Evolutionary conservation across 2,888 invertebrate genomes (phyloP), one percentile per base, ranked within the genome.

Genomic region (Tetragonula carbonaria): DNA sequence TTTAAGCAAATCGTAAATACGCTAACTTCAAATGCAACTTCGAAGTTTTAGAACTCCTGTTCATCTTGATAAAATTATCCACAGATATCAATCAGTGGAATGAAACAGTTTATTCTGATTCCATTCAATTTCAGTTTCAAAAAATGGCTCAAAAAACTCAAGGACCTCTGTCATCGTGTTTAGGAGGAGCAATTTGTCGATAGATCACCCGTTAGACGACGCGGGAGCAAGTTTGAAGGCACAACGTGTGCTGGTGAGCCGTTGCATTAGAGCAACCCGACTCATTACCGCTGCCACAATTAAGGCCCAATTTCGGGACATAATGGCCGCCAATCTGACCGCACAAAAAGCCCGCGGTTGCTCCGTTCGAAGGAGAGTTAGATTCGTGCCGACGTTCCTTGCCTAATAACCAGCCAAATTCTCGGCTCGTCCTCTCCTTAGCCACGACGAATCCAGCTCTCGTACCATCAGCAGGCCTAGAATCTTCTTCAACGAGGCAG

Each of bases 201-300:
- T 53, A 14, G 53, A 33, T n/a, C 91, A 92, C 91, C 92, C 92
- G 92, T 92, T 93, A 92, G 82, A 86, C 80, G 77, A 80, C 74
- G 85, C 78, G 80, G 74, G 77, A 80, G 83, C 82, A 23, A 23
- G 80, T 50, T 74, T 74, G 73, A 86, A 85, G 89, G 86, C 77
- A 77, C 81, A 79, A 82, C 78, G 84, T 90, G 87, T 88, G 91
- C 85, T 85, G 85, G 82, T 82, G 45, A 45, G 90, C 89, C 90
- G 92, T 92, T 92, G 92, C 93, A 93, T 93, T 93, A 93, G 92
- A 92, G 90, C 91, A 92, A 88, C 92, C 92, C 88, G 90, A 91
- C 93, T 94, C 93, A 93, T 94, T 93, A 94, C 92, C 90, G 90
- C 91, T 91, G 89, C 89, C 92, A 93, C 93, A 94, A 94, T 94